Evolutionary conservation across 2,113 vertebrate species (phyloP), one percentile per base, ranked within the genome.

Genomic region (Prunella himalayana): DNA sequence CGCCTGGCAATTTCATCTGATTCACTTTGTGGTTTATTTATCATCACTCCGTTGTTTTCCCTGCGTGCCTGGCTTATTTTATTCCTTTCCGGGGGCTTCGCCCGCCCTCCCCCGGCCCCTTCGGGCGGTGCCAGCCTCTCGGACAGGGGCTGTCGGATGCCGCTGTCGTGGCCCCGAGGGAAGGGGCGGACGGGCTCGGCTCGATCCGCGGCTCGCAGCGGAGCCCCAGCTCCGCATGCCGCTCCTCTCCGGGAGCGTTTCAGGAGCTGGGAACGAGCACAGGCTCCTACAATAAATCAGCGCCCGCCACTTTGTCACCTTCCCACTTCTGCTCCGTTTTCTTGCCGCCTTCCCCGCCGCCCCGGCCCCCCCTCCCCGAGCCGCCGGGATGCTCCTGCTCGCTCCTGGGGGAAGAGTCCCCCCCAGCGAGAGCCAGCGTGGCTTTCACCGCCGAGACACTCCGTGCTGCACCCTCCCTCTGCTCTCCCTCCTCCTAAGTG

Each of bases 231-330:
- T 45, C 61, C 50, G 31, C 82, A 47, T 68, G 41, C 60, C 82
- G 75, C 82, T 50, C 59, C n/a, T 12, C 82, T 31, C 50, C 68
- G 98, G 98, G 97, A 97, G 98, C 97, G 97, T 98, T 98, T 98
- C 98, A 94, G 98, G 97, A 98, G 98, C 99, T 98, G 98, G 98
- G 98, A 98, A 98, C 98, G 98, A 98, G 98, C 98, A 87, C 97
- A 94, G 98, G 96, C 97, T 98, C 96, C 97, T 64, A 97, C 98
- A 92, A 98, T 98, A 98, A 98, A 98, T 98, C 98, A 98, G 97
- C 97, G 94, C 98, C 97, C 96, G 95, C 96, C 97, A 96, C 98
- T 96, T 93, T 78, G 94, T 95, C 98, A 95, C 95, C 96, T 97
- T 94, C 90, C 94, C 90, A 95, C 96, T 96, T 94, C 84, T 97